A percentile compares a stretch with the other conserved stretches of the same genome.
Evolutionary conservation across 2,797 vertebrate species (phyloP).

Genomic region (Neosilurus hyrtlii): DNA sequence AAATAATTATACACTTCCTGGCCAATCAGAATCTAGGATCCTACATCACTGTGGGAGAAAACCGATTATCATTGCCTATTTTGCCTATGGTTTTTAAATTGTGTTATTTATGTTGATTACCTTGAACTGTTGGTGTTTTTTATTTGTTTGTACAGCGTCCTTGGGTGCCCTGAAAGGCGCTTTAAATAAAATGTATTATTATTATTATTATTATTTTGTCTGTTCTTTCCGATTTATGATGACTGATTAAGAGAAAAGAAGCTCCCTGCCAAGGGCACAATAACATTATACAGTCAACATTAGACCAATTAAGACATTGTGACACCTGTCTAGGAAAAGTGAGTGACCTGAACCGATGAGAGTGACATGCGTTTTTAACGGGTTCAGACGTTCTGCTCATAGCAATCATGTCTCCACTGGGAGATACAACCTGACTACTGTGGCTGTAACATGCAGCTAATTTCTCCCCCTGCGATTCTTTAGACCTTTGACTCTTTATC

Average conservation of each 20-base stretch:
- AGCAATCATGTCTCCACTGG: slow-evolving; percentile 14
- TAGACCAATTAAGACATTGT: slow-evolving; percentile 36
- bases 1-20: not conserved
- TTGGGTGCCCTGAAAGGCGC: too few species aligned
- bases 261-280: not conserved
- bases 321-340: slow-evolving; percentile 40
- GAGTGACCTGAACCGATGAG: slow-evolving; percentile 41
- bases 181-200: too few species aligned
- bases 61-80: not conserved
- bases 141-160: too few species aligned
- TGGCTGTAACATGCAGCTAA: not conserved
- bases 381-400: slow-evolving; percentile 26
- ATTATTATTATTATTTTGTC: too few species aligned
- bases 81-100: too few species aligned
- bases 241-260: not conserved
- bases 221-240: not conserved
- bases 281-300: slow-evolving; percentile 40
- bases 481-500: slow-evolving; percentile 15
- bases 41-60: not conserved
- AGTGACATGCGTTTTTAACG: slow-evolving; percentile 29
- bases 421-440: slow-evolving; percentile 18
- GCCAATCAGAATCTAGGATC: not conserved
- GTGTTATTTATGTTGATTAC: too few species aligned
- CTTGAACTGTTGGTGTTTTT: too few species aligned
- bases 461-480: not conserved